Conservation (phyloP, 1,140 invertebrate genomes). For the Camponotus vicinus region DNA sequence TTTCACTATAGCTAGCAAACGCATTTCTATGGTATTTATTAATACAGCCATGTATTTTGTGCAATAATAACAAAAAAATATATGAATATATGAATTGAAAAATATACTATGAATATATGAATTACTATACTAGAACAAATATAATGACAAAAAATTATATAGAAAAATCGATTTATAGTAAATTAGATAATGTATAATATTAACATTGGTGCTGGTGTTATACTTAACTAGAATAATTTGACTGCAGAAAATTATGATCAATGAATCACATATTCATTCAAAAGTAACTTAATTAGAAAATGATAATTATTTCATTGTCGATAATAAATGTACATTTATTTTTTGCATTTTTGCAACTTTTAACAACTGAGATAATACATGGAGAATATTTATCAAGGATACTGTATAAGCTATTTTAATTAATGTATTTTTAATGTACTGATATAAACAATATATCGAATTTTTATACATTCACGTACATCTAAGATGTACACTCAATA, state of each 20-base stretch:
- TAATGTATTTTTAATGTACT: neutral
- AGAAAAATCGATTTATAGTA: too few species aligned
- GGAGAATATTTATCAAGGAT: too few species aligned
- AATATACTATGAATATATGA: neutral
- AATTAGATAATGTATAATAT: too few species aligned
- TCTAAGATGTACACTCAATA: neutral
- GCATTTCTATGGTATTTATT: neutral
- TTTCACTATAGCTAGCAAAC: neutral
- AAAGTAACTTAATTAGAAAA: neutral
- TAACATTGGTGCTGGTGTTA: neutral
- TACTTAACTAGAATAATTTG: neutral
- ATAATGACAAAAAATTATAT: too few species aligned
- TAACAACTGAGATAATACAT: neutral
- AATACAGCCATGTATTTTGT: constrained; percentile 2
- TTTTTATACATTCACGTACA: neutral
- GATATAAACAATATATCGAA: too few species aligned
- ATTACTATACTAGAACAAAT: neutral
- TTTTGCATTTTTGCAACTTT: neutral
- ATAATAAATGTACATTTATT: neutral
- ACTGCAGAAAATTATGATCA: neutral
- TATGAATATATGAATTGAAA: neutral
- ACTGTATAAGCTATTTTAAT: neutral
- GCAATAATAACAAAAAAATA: neutral
- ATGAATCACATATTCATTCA: neutral
- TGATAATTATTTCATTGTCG: neutral